A percentile compares a stretch with the other conserved stretches of the same genome.
Conservation (phyloP, 2,113 vertebrate genomes). For the Pampusana beccarii region DNA sequence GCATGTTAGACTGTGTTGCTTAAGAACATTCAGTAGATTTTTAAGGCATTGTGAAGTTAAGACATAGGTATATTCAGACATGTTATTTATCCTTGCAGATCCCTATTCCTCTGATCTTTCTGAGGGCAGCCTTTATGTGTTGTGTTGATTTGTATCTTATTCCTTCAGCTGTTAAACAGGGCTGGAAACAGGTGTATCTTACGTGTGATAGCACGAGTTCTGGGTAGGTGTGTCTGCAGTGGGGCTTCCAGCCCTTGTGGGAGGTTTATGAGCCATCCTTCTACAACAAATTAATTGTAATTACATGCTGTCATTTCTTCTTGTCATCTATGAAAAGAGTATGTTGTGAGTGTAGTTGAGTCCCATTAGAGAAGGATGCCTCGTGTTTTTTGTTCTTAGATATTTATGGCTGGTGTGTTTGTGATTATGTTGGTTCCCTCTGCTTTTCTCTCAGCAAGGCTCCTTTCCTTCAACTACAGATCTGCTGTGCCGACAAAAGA, state of each 20-base stretch:
- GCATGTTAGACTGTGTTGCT: neutral
- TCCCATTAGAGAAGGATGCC: neutral
- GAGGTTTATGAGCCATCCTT: neutral
- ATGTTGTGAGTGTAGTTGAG: neutral
- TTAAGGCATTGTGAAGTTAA: neutral
- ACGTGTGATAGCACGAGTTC: neutral
- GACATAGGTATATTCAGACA: neutral
- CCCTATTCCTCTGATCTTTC: neutral
- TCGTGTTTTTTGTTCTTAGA: neutral
- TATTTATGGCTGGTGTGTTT: neutral
- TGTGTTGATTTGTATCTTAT: neutral
- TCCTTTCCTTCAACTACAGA: neutral
- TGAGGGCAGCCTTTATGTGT: neutral
- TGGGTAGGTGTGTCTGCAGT: neutral
- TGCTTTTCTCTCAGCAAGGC: neutral
- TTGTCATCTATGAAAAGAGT: neutral
- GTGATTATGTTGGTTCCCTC: neutral
- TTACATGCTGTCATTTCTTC: neutral
- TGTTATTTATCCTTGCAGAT: neutral
- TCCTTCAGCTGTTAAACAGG: neutral
- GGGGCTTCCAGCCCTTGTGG: neutral
- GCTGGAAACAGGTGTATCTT: neutral
- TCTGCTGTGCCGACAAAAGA: neutral
- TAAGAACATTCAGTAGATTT: neutral
- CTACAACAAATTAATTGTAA: neutral